Evolutionary conservation across 2,888 invertebrate species (phyloP).

Genomic region (Adelphocoris suturalis): DNA sequence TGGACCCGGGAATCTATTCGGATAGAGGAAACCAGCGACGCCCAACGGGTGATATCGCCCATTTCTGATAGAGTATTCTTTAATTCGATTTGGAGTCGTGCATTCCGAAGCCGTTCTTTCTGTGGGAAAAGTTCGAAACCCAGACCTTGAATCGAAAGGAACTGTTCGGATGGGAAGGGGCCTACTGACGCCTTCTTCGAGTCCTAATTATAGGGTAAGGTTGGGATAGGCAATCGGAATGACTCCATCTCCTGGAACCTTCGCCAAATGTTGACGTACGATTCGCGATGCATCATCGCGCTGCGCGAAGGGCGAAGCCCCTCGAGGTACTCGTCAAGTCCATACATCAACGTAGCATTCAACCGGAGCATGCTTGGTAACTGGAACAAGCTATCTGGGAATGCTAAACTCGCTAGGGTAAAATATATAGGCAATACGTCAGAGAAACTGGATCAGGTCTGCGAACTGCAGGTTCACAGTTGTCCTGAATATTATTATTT

Average conservation of each 20-base stretch:
- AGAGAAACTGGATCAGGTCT: neutral
- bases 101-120: neutral
- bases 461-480: too few relatives aligned
- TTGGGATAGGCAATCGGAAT: slow-evolving; percentile 9
- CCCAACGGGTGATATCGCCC: neutral
- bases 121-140: neutral
- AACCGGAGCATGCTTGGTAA: neutral
- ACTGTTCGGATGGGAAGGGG: neutral
- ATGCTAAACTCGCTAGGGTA: slow-evolving; percentile 14
- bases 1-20: neutral
- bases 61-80: neutral
- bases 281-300: slow-evolving; percentile 16
- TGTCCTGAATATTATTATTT: too few relatives aligned
- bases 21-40: neutral
- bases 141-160: neutral
- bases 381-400: neutral
- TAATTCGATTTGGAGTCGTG: neutral
- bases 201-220: slow-evolving; percentile 8
- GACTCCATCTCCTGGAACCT: slow-evolving; percentile 20
- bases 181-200: neutral
- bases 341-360: slow-evolving; percentile 11
- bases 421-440: neutral
- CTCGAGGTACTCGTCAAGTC: slow-evolving; percentile 22
- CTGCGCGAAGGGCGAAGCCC: slow-evolving; percentile 17
- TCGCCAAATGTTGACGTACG: slow-evolving; percentile 13